Evolutionary conservation across 2,797 vertebrate genomes (phyloP).

Genomic region (Merluccius polli): DNA sequence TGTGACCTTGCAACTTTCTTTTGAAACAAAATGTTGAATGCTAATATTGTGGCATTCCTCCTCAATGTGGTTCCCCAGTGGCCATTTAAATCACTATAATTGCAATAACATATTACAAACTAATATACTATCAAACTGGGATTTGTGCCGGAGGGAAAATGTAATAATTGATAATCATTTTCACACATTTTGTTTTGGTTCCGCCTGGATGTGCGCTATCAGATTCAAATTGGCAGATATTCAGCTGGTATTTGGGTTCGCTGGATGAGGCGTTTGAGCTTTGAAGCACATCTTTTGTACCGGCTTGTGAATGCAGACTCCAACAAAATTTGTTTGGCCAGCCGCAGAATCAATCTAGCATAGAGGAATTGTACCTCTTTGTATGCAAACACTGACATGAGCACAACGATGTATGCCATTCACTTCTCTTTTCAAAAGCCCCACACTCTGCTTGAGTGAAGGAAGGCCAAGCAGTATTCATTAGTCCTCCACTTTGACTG

Average conservation of each 20-base stretch:
- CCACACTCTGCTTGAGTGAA: slow-evolving; percentile 37
- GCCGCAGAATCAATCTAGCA: slow-evolving; percentile 37
- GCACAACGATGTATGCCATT: slow-evolving; percentile 54
- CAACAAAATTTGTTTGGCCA: slow-evolving; percentile 36
- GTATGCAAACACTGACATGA: slow-evolving; percentile 53
- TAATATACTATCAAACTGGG: background rate
- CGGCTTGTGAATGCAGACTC: slow-evolving; percentile 38
- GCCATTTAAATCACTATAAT: background rate
- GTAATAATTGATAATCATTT: slow-evolving; percentile 3
- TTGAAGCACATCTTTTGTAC: slow-evolving; percentile 47
- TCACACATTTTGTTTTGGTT: background rate
- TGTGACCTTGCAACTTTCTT: background rate
- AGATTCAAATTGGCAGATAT: slow-evolving; percentile 25
- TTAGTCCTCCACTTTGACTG: slow-evolving; percentile 47
- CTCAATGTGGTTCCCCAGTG: background rate
- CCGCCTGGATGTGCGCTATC: background rate
- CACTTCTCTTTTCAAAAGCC: slow-evolving; percentile 60
- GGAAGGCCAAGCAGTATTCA: slow-evolving; percentile 69
- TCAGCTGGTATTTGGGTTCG: slow-evolving; percentile 29
- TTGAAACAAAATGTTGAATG: background rate
- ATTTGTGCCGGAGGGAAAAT: background rate
- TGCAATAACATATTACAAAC: background rate
- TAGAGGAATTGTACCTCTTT: slow-evolving; percentile 48
- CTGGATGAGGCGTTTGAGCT: slow-evolving; percentile 26
- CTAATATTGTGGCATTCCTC: background rate